These are phyloP conservation scores for Erynnis tages DNA, from an alignment of 2,888 invertebrate species.

Conservation along the genomic window DNA sequence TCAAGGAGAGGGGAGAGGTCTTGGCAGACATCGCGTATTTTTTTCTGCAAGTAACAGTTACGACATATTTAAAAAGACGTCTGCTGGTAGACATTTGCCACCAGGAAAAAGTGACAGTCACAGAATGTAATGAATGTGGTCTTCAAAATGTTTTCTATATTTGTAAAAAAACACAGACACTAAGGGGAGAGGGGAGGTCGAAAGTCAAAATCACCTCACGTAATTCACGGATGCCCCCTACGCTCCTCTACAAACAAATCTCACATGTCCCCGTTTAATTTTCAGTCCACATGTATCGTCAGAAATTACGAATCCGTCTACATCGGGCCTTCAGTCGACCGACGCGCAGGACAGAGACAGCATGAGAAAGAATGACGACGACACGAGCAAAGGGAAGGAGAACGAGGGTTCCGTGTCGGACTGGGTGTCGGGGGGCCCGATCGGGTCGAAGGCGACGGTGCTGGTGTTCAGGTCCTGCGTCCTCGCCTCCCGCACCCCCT, in stretches of 20 bases:
- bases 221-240: too few relatives aligned
- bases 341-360: conserved; percentile 50
- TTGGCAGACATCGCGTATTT: too few relatives aligned
- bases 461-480: conserved; percentile 86
- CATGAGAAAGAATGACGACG: conserved; percentile 72
- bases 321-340: conserved; percentile 62
- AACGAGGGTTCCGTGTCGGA: conserved; percentile 62
- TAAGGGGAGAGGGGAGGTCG: too few relatives aligned
- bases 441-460: conserved; percentile 84
- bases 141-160: too few relatives aligned
- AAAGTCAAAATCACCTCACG: too few relatives aligned
- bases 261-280: conserved; percentile 29
- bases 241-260: not conserved
- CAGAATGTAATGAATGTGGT: too few relatives aligned
- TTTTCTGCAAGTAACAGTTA: too few relatives aligned
- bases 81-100: too few relatives aligned
- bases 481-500: conserved; percentile 71
- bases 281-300: conserved; percentile 78
- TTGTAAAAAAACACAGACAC: too few relatives aligned
- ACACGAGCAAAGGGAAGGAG: conserved; percentile 53
- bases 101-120: too few relatives aligned
- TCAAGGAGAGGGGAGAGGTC: too few relatives aligned
- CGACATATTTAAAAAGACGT: too few relatives aligned
- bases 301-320: conserved; percentile 71
- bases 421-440: conserved; percentile 82